phyloP scores from a whole-genome alignment of 1,140 invertebrate species.

The Aradophagus sp. region DNA sequence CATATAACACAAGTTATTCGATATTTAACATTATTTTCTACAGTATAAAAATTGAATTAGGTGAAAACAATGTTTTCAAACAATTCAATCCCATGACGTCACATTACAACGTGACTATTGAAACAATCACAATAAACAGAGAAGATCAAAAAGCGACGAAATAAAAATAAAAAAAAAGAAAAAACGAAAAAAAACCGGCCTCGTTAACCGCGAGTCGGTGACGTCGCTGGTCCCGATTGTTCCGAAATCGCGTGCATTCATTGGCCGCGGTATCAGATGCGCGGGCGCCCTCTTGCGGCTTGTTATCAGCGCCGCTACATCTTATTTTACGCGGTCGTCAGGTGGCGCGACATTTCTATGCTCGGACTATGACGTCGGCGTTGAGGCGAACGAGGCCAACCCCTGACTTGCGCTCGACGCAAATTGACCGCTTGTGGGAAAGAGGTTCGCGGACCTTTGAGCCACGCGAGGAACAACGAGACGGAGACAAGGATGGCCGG shows the following conservation, averaged over 20 bases:
- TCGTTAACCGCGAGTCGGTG: too few species aligned
- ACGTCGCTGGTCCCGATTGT: background rate
- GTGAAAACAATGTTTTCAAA: too few species aligned
- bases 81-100: too few species aligned
- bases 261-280: constrained; percentile 28
- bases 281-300: constrained; percentile 35
- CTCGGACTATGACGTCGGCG: constrained; percentile 73
- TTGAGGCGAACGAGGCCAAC: constrained; percentile 62
- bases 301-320: constrained; percentile 75
- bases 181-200: too few species aligned
- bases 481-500: background rate
- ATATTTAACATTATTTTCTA: too few species aligned
- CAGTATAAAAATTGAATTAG: too few species aligned
- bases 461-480: constrained; percentile 12
- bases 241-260: constrained; percentile 8
- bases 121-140: too few species aligned
- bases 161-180: too few species aligned
- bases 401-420: constrained; percentile 72
- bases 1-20: too few species aligned
- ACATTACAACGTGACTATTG: too few species aligned
- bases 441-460: constrained; percentile 26
- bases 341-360: constrained; percentile 73
- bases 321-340: constrained; percentile 74
- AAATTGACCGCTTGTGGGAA: constrained; percentile 69
- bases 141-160: too few species aligned